Base-by-base conservation (phyloP, 2,113 vertebrate species). In the Silurus asotus region DNA sequence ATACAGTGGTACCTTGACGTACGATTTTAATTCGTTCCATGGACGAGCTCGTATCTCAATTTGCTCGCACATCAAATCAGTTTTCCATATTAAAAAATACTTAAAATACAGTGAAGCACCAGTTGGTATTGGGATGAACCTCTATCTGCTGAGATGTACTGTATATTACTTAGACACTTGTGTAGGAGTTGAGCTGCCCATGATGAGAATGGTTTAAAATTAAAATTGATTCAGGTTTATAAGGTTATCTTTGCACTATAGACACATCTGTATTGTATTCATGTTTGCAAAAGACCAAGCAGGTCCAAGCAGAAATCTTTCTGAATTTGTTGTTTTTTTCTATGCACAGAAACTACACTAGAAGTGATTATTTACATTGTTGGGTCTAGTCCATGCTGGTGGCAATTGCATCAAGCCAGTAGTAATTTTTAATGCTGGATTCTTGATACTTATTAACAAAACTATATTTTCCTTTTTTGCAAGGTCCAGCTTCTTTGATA, bases 91-190 rank as follows among this genome's bases (percentile, higher is more conserved):
- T n/a, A n/a, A n/a, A n/a, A n/a, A n/a, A n/a, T n/a, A n/a, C n/a
- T n/a, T n/a, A n/a, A n/a, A n/a, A n/a, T n/a, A n/a, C 19, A 6
- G 23, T 19, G n/a, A 58, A 13, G 51, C 53, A 56, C 0, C 13
- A 51, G 17, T 28, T 28, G 76, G 76, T 78, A 56, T 78, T 56
- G n/a, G 58, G 76, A 58, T 78, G 51, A 37, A 78, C n/a, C 15
- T 28, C 15, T 78, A 37, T 13, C 13, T 58, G 58, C 14, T 9
- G 23, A 76, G 51, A 25, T 48, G 4, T 75, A 23, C 70, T 5
- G 56, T 58, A 17, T 58, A 76, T 55, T 76, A 76, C 23, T n/a
- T 6, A 13, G 51, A 76, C 74, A 76, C 17, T 14, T 76, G 20
- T 11, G 23, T 76, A 23, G 23, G 74, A 25, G 49, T 25, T 55